phyloP scores from a whole-genome alignment of 2,113 vertebrate genomes.

The Halcyon senegalensis region DNA sequence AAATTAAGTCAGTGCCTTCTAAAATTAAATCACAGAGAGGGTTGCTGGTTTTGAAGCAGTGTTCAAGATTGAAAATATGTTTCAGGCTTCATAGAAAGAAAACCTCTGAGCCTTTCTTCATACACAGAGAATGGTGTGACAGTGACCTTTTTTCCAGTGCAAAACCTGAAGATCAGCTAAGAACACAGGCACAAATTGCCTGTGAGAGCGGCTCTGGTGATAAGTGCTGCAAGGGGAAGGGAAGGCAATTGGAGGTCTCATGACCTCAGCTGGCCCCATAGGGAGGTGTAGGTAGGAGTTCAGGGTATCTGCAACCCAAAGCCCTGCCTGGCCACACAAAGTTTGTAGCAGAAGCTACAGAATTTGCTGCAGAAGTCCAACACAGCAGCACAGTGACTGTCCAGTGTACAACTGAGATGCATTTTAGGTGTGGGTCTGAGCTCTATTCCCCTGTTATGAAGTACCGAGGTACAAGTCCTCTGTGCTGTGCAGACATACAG shows the following conservation, averaged over 20 bases:
- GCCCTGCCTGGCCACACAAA: neutral
- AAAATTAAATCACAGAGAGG: neutral
- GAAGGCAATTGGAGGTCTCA: accelerated
- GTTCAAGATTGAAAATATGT: neutral
- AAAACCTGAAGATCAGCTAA: neutral
- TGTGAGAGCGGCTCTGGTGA: neutral
- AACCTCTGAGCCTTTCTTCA: neutral
- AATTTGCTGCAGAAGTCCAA: neutral
- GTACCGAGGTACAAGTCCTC: neutral
- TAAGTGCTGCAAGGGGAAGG: neutral
- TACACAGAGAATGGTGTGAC: neutral
- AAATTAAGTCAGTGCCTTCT: neutral
- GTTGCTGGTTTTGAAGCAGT: neutral
- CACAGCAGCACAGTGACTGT: neutral
- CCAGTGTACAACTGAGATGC: neutral
- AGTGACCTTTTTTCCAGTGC: neutral
- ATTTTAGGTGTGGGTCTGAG: neutral
- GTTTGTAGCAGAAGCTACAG: neutral
- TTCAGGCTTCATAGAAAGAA: neutral
- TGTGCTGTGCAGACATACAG: neutral
- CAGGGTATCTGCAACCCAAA: neutral
- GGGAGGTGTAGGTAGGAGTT: neutral
- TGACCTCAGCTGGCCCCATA: neutral
- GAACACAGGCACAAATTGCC: neutral
- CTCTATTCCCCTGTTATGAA: neutral